Evolutionary conservation across 2,113 vertebrate genomes (phyloP), one percentile per base, ranked within the genome.

Genomic region (Barnardius zonarius): DNA sequence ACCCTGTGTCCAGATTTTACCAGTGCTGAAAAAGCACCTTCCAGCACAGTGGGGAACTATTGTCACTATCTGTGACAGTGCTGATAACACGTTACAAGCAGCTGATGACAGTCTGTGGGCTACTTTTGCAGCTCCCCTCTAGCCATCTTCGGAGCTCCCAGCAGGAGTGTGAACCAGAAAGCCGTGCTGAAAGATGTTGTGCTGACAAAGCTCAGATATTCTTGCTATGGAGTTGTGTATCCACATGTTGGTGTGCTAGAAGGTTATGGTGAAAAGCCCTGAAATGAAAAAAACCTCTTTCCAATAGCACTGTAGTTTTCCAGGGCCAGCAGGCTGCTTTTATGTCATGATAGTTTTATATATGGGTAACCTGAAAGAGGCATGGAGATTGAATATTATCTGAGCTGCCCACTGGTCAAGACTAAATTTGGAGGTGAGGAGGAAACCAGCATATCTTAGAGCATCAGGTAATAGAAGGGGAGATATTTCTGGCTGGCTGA

Each of bases 401-500:
- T 74, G 75, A 86, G 18, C 79, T 90, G 68, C 39, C 63, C 37
- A 77, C n/a, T 30, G 91, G 66, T 80, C 62, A 70, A 90, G 86
- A 83, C 72, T 86, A 67, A 67, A 93, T 88, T 52, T 81, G 85
- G 51, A 96, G 49, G 30, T 3, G 13, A 80, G 46, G 75, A 77
- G 59, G 59, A 80, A 91, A 49, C 37, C 67, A 80, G n/a, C n/a
- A 62, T 66, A 79, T 90, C 82, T 92, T 74, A 76, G 63, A 95
- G 67, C 41, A 88, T 74, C 79, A 59, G 72, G 64, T 83, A 86
- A 81, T 85, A 70, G 52, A 92, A 91, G 11, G 22, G 20, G 39
- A 91, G 67, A 63, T 77, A 86, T 77, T 83, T 92, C 72, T 92
- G 46, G 25, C 66, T 80, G 79, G 41, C 13, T 93, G 95, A 96